Evolutionary conservation across 2,888 invertebrate genomes (phyloP), one percentile per base, ranked within the genome.

Genomic region (Cryptocephalus moraei): DNA sequence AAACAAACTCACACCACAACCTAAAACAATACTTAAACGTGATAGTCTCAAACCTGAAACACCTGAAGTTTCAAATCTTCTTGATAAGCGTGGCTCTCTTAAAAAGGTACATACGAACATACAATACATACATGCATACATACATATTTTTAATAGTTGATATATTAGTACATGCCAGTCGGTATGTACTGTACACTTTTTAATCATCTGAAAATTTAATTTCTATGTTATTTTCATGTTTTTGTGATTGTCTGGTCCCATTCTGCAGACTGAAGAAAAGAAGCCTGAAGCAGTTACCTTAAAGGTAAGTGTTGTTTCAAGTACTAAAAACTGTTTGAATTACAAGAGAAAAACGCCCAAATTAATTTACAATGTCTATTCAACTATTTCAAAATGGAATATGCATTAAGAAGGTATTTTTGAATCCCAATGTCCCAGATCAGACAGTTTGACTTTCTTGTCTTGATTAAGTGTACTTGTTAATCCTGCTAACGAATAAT

Each of bases 1-100:
- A 65, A 36, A 65, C 79, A 56, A 55, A 52, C 55, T 57, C 38
- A 63, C 60, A 56, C 51, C 62, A 47, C 53, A 62, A 32, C 6
- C 36, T 11, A 36, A 36, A 36, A n/a, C 12, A n/a, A 6, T 12
- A 36, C 36, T 12, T 11, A 36, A 36, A n/a, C 36, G 36, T 62
- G 38, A 61, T 62, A 22, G 22, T 22, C 22, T 22, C 48, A 55
- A 48, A 49, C 49, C 55, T 46, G 45, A 50, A 42, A 48, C 49
- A 42, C 49, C 50, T 45, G 55, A 56, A 50, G 56, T 56, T 33
- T 61, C 58, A 56, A 50, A 58, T 52, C 50, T 55, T 36, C 43
- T 48, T 39, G 45, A 55, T 49, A 59, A 54, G 51, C 58, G 59
- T 13, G 44, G 50, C 41, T 54, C 55, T 22, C 47, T 62, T 32